These are phyloP conservation scores for Enhydra lutris DNA, from an alignment of 2,113 vertebrate species.

Conservation along the genomic window DNA sequence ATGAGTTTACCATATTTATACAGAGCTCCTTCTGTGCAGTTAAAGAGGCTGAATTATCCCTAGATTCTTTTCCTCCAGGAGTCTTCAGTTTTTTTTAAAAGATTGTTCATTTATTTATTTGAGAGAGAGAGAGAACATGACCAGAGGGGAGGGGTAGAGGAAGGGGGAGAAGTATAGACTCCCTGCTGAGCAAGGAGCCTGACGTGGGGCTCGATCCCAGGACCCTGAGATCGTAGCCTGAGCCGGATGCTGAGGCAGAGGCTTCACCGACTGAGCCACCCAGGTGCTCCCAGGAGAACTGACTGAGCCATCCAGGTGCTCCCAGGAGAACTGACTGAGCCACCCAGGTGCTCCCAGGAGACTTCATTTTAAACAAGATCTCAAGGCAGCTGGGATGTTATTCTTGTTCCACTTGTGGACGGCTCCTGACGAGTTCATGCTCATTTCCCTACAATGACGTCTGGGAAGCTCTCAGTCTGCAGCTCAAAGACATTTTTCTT, in stretches of 20 bases:
- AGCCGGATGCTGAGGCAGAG: too few species aligned
- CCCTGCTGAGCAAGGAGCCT: too few species aligned
- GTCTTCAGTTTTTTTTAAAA: neutral
- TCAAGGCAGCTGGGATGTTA: neutral
- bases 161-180: too few species aligned
- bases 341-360: neutral
- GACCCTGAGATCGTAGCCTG: too few species aligned
- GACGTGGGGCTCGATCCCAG: too few species aligned
- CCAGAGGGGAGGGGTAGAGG: too few species aligned
- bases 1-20: rapidly evolving
- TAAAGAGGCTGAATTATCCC: neutral
- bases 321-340: neutral
- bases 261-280: too few species aligned
- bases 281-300: too few species aligned
- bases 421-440: neutral
- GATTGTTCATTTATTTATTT: neutral
- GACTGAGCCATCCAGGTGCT: too few species aligned
- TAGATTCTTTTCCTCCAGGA: neutral
- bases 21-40: neutral
- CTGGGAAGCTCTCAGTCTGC: neutral
- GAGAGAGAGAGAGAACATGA: too few species aligned
- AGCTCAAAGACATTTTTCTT: neutral
- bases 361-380: neutral
- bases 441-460: neutral
- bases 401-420: neutral